Evolutionary conservation across 2,888 invertebrate genomes (phyloP).

Genomic region (Pogonocherus hispidulus): DNA sequence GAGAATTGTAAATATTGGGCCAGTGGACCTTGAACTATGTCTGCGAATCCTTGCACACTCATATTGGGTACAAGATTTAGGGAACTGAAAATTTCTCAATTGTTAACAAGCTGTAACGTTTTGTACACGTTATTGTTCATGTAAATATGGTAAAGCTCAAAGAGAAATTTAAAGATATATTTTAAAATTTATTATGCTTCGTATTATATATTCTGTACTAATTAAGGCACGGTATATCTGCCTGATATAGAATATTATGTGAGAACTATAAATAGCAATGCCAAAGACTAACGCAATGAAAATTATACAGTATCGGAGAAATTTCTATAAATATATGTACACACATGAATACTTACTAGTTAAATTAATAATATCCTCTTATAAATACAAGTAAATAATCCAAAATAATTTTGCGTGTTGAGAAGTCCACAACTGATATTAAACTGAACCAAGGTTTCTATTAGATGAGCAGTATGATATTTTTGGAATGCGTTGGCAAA

Average conservation of each 20-base stretch:
- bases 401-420: conserved; percentile 7
- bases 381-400: background rate
- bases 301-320: background rate
- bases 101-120: too few species aligned
- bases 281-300: background rate
- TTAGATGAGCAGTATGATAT: conserved; percentile 48
- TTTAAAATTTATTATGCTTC: too few species aligned
- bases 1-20: conserved; percentile 82
- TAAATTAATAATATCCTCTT: background rate
- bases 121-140: too few species aligned
- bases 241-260: background rate
- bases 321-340: conserved; percentile 7
- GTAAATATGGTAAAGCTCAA: too few species aligned
- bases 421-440: conserved; percentile 32
- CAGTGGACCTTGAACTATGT: conserved; percentile 81
- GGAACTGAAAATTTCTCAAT: too few species aligned
- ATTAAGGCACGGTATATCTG: background rate
- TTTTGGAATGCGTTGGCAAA: conserved; percentile 51
- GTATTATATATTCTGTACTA: too few species aligned
- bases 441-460: conserved; percentile 44
- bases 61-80: conserved; percentile 67
- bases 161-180: too few species aligned
- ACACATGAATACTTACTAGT: conserved; percentile 1
- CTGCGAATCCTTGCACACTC: conserved; percentile 83
- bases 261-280: conserved; percentile 7